Conservation (phyloP, 2,888 invertebrate genomes). For the Metellina segmentata region DNA sequence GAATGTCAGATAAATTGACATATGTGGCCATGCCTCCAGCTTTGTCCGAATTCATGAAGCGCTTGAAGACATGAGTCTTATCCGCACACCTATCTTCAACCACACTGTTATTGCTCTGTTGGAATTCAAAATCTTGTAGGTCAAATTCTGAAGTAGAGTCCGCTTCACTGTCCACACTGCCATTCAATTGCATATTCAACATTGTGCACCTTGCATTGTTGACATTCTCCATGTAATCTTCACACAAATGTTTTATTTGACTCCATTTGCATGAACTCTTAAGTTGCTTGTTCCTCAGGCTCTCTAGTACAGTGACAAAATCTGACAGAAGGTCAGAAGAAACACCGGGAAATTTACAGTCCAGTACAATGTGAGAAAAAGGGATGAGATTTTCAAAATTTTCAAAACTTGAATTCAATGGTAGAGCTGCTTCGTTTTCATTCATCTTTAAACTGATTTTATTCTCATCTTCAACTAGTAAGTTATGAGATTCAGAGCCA, state of each 20-base stretch:
- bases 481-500: neutral
- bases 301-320: constrained; percentile 71
- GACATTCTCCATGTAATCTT: constrained; percentile 61
- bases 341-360: constrained; percentile 55
- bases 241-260: constrained; percentile 69
- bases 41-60: constrained; percentile 68
- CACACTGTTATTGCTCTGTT: constrained; percentile 63
- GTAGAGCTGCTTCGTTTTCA: constrained; percentile 7
- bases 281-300: constrained; percentile 65
- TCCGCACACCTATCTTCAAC: constrained; percentile 55
- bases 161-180: constrained; percentile 70
- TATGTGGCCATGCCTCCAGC: constrained; percentile 52
- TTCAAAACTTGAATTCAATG: constrained; percentile 17
- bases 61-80: constrained; percentile 63
- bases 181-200: constrained; percentile 50
- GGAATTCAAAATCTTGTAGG: constrained; percentile 57
- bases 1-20: constrained; percentile 72
- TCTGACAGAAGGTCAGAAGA: constrained; percentile 57
- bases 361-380: constrained; percentile 71
- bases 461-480: neutral
- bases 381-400: constrained; percentile 7
- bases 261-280: constrained; percentile 68
- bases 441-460: neutral
- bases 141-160: constrained; percentile 71
- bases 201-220: constrained; percentile 40